Evolutionary conservation across 2,797 vertebrate genomes (phyloP).

Genomic region (Fistularia tabacaria): DNA sequence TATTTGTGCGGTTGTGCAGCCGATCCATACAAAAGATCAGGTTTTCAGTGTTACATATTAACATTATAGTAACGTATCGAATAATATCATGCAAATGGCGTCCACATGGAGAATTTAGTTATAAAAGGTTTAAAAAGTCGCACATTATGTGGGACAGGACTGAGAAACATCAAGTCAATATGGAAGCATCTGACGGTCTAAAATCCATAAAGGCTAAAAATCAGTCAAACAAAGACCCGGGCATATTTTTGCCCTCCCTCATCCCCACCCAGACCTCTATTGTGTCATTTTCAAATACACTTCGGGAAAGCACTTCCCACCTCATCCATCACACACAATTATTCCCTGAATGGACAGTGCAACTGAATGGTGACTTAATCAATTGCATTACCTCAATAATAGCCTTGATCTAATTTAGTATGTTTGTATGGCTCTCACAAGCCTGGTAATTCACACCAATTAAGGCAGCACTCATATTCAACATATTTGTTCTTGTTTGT

Average conservation of each 20-base stretch:
- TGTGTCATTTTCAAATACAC: slow-evolving; percentile 21
- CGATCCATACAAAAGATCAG: too few species aligned
- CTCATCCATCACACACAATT: slow-evolving; percentile 43
- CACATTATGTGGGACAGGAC: too few species aligned
- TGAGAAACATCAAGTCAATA: too few species aligned
- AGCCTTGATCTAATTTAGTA: slow-evolving; percentile 48
- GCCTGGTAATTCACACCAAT: slow-evolving; percentile 53
- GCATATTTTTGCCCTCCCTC: not conserved
- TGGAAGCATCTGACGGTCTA: too few species aligned
- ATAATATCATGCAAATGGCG: too few species aligned
- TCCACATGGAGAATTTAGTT: too few species aligned
- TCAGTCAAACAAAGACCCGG: not conserved
- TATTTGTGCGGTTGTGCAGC: too few species aligned
- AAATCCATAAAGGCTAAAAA: too few species aligned
- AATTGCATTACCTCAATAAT: slow-evolving; percentile 48
- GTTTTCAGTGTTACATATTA: too few species aligned
- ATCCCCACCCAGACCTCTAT: slow-evolving; percentile 1
- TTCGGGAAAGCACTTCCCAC: slow-evolving; percentile 27
- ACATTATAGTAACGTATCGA: too few species aligned
- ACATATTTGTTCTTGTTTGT: slow-evolving; percentile 49
- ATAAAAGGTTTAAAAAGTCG: too few species aligned
- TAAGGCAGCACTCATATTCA: slow-evolving; percentile 37
- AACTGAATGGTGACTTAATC: slow-evolving; percentile 40
- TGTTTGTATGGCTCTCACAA: slow-evolving; percentile 32
- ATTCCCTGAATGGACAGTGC: slow-evolving; percentile 34